Percentiles rank a stretch among this genome's conserved stretches.
Evolutionary conservation across 2,113 vertebrate species (phyloP).

Genomic region (Amphiprion percula): DNA sequence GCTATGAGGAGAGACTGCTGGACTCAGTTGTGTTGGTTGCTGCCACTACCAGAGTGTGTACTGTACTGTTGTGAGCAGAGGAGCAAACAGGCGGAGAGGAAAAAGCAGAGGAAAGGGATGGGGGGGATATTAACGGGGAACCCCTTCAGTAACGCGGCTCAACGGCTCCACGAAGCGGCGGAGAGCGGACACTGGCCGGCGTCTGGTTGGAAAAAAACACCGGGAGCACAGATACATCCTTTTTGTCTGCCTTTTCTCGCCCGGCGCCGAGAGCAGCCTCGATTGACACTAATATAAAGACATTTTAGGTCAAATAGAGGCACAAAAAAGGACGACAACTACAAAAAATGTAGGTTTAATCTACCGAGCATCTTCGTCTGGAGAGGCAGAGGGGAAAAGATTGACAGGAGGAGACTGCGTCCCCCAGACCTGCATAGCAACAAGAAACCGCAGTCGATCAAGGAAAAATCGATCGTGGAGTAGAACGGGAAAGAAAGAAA

Average conservation of each 20-base stretch:
- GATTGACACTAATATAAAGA: neutral
- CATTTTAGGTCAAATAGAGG: neutral
- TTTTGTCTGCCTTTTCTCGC: constrained; percentile 13
- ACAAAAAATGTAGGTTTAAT: neutral
- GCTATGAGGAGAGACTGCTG: constrained; percentile 32
- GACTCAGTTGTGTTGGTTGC: constrained; percentile 67
- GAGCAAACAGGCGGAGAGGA: constrained; percentile 60
- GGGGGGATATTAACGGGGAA: constrained; percentile 52
- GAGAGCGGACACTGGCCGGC: neutral
- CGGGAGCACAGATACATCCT: neutral
- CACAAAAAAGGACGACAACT: no score
- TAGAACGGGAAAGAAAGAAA: neutral
- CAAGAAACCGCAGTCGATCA: constrained; percentile 83
- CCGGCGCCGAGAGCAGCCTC: neutral
- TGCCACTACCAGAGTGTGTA: constrained; percentile 68
- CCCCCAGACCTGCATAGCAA: constrained; percentile 83
- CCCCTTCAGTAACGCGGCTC: constrained; percentile 30
- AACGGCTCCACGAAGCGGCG: constrained; percentile 65
- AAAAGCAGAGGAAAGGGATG: constrained; percentile 50
- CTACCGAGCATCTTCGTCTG: no score
- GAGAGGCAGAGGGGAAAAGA: constrained; percentile 5
- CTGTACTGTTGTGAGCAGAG: constrained; percentile 62
- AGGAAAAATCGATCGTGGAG: constrained; percentile 71
- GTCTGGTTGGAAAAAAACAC: neutral
- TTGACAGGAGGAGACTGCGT: constrained; percentile 53